Evolutionary conservation across 2,888 invertebrate genomes (phyloP), one percentile per base, ranked within the genome.

Genomic region (Nomada hirtipes): DNA sequence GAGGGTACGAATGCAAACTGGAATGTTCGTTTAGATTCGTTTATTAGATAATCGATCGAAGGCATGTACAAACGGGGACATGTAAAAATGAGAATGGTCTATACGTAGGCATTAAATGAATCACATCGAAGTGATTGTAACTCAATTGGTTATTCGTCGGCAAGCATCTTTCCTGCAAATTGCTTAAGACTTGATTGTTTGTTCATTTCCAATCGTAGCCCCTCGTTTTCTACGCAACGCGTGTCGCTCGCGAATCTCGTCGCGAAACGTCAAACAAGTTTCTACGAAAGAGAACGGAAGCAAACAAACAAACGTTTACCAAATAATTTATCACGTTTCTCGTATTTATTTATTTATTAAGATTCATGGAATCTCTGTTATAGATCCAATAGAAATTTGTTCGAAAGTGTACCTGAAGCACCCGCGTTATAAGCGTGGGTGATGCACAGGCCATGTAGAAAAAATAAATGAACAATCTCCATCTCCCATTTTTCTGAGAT

Each of bases 361-460:
- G 76, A 67, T 74, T 74, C 26, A 50, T 57, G 52, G 60, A 44
- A 53, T 71, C 52, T 52, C 70, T 70, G 77, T 83, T 73, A 64
- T 81, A 55, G 36, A 64, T 73, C 60, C 50, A 64, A 81, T 47
- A 60, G 23, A 59, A 68, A 71, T 72, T 72, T 59, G 59, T 82
- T 83, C 76, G 72, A 82, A 71, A 79, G 82, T 75, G 83, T 83
- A 83, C 82, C 83, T 85, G 84, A 85, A 63, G 20, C 78, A 72
- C 74, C 79, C 68, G 23, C 29, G 79, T 76, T 73, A 79, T 61
- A 70, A 60, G 18, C 42, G 55, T 65, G 67, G 73, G 74, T 67
- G 68, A 60, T 26, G 65, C 13, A 26, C 77, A 76, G 72, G 79
- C 68, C 52, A 74, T 47, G 53, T 76, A 82, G 64, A 18, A 52